Conservation (phyloP, 1,140 invertebrate species). For the Tribolium castaneum region DNA sequence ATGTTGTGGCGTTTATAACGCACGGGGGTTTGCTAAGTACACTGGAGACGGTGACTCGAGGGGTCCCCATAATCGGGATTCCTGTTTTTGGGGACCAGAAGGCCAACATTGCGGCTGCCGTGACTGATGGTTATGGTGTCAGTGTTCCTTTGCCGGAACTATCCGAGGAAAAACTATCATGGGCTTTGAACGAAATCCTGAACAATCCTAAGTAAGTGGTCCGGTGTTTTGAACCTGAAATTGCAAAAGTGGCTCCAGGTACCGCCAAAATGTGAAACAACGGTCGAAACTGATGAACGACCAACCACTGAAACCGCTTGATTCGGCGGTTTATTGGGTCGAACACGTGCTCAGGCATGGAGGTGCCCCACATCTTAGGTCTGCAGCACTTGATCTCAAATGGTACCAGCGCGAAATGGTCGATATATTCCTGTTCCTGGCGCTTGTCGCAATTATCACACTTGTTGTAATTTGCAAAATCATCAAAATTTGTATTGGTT, state of each 20-base stretch:
- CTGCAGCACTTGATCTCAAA: conserved; percentile 8
- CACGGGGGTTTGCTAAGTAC: conserved; percentile 68
- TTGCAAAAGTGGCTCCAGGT: conserved; percentile 17
- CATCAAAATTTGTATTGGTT: neutral
- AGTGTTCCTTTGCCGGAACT: conserved; percentile 55
- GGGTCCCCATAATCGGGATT: conserved; percentile 66
- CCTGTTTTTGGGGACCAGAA: conserved; percentile 61
- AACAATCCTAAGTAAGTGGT: conserved; percentile 55
- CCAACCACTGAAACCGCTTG: conserved; percentile 36
- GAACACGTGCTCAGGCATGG: conserved; percentile 40
- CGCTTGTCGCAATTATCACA: neutral
- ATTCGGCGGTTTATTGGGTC: conserved; percentile 40
- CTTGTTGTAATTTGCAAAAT: neutral
- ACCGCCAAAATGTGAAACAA: neutral
- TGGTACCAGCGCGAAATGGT: conserved; percentile 15
- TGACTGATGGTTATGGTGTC: conserved; percentile 54
- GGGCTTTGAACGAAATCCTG: conserved; percentile 56
- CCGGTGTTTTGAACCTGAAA: neutral
- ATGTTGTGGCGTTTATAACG: conserved; percentile 65
- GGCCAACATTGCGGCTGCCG: conserved; percentile 57
- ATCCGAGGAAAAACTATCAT: conserved; percentile 53
- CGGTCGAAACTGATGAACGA: conserved; percentile 35
- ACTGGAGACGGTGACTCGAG: conserved; percentile 66
- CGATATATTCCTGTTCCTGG: neutral
- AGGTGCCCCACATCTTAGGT: conserved; percentile 28